Conservation (phyloP, 2,888 invertebrate species). For the Archips xylosteana region DNA sequence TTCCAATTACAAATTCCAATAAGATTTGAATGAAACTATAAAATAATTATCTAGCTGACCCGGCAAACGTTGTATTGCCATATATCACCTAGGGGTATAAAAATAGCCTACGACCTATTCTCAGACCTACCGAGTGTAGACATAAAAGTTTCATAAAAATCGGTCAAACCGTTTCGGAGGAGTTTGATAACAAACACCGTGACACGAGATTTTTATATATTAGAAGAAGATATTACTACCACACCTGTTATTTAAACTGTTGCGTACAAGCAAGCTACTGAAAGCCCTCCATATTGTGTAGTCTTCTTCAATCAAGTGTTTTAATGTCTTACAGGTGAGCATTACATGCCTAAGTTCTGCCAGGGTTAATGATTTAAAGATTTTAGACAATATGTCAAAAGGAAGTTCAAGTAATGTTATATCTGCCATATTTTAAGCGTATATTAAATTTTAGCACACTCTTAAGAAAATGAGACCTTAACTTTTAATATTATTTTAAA, state of each 20-base stretch:
- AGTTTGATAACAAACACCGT: no score
- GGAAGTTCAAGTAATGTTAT: constrained; percentile 58
- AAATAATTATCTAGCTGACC: background rate
- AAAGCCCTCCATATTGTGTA: constrained; percentile 67
- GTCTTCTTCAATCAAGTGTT: constrained; percentile 60
- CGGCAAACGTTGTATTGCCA: no score
- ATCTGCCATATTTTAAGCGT: constrained; percentile 46
- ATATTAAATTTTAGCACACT: constrained; percentile 10
- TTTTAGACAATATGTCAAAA: constrained; percentile 65
- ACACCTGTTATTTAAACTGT: constrained; percentile 52
- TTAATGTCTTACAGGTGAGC: constrained; percentile 67
- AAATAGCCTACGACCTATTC: no score
- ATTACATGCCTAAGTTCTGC: constrained; percentile 69
- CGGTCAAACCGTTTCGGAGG: no score
- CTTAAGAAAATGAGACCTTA: background rate
- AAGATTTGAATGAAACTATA: background rate
- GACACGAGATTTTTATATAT: no score
- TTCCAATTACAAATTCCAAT: background rate
- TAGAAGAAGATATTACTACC: background rate
- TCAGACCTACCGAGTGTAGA: no score
- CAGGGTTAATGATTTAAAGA: constrained; percentile 60
- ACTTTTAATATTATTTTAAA: constrained; percentile 1
- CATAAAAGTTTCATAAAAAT: no score
- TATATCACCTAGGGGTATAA: no score
- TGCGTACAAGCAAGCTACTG: constrained; percentile 55